A percentile compares a stretch with the other conserved stretches of the same genome.
phyloP scores from a whole-genome alignment of 2,888 invertebrate genomes.

The Acanthosepion lycidas region DNA sequence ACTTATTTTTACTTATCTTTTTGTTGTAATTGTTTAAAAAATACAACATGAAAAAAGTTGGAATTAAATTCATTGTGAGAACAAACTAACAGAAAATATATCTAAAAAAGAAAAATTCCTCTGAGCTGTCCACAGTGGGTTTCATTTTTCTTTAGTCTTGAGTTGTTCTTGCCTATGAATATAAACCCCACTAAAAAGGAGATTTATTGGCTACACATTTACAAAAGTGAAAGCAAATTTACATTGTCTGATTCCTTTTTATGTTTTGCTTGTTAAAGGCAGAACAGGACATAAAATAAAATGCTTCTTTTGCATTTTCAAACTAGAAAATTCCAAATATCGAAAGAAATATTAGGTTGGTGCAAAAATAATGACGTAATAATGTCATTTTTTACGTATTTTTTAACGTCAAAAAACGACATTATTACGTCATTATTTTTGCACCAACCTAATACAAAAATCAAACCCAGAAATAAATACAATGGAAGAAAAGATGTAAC shows the following conservation, averaged over 20 bases:
- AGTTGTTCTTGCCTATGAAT: not conserved
- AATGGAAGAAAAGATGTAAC: not conserved
- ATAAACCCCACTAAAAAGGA: not conserved
- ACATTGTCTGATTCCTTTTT: not conserved
- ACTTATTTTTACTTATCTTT: not conserved
- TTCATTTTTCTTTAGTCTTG: not conserved
- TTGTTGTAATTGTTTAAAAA: not conserved
- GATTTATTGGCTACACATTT: not conserved
- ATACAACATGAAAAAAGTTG: not conserved
- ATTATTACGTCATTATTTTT: too few species aligned
- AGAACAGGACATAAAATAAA: not conserved
- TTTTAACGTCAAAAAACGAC: too few species aligned
- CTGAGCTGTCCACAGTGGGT: not conserved
- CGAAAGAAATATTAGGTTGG: too few species aligned
- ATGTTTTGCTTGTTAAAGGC: not conserved
- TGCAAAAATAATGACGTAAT: too few species aligned
- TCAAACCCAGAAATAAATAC: not conserved
- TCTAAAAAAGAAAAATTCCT: not conserved
- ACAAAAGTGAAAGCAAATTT: not conserved
- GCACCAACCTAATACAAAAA: too few species aligned
- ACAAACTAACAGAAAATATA: not conserved
- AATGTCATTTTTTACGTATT: too few species aligned
- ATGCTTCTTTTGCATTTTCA: not conserved
- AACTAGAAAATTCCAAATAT: not conserved
- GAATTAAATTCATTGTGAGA: not conserved